Percentiles rank a stretch among this genome's conserved stretches.
Evolutionary conservation across 2,113 vertebrate genomes (phyloP).

Genomic region (Agapornis roseicollis): DNA sequence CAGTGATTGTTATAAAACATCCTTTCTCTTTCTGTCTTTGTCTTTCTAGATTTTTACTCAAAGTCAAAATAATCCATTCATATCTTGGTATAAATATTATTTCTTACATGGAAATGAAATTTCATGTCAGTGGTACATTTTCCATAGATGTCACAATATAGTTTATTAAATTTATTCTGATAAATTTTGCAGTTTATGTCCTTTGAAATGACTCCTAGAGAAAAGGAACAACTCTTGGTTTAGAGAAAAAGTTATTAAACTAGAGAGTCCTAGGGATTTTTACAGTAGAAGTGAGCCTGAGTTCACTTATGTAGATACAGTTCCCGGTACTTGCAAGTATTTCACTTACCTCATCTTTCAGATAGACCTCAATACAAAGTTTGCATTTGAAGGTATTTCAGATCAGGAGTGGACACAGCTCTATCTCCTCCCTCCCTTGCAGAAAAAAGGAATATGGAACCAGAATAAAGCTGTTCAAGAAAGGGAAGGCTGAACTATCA

Average conservation of each 20-base stretch:
- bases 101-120: background rate
- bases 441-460: background rate
- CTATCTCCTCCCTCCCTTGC: background rate
- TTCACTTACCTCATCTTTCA: background rate
- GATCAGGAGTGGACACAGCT: background rate
- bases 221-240: background rate
- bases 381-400: background rate
- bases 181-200: background rate
- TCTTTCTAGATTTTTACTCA: background rate
- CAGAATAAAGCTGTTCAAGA: background rate
- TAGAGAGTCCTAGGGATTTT: background rate
- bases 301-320: background rate
- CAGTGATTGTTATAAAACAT: background rate
- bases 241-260: background rate
- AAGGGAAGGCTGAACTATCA: background rate
- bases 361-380: background rate
- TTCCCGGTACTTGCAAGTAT: background rate
- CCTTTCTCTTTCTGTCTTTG: background rate
- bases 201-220: background rate
- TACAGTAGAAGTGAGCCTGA: background rate
- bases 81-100: background rate
- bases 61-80: background rate
- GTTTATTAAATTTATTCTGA: background rate
- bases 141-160: background rate
- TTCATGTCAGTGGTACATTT: background rate